phyloP scores from a whole-genome alignment of 2,888 invertebrate genomes.

The Acanthococcus lagerstroemiae region DNA sequence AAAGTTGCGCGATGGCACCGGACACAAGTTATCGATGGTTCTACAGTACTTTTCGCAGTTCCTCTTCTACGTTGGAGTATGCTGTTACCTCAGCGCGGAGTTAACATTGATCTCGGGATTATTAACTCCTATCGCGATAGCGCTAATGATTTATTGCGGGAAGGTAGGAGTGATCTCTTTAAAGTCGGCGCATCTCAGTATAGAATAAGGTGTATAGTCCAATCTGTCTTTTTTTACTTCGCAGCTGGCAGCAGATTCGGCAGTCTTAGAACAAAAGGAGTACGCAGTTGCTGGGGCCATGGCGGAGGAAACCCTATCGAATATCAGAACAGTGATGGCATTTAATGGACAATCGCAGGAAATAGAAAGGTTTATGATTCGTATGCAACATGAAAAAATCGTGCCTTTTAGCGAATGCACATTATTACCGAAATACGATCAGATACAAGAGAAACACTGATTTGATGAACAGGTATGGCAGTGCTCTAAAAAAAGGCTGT shows the following conservation, averaged over 20 bases:
- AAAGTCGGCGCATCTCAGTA: no score
- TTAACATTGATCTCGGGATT: slow-evolving; percentile 61
- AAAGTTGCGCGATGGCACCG: slow-evolving; percentile 71
- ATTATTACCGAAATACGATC: no score
- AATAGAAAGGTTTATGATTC: slow-evolving; percentile 40
- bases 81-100: slow-evolving; percentile 73
- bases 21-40: slow-evolving; percentile 68
- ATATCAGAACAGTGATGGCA: slow-evolving; percentile 43
- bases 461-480: slow-evolving; percentile 38
- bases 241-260: slow-evolving; percentile 43
- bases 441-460: not conserved
- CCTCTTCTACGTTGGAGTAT: slow-evolving; percentile 58
- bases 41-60: slow-evolving; percentile 62
- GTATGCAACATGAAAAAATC: no score
- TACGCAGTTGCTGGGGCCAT: slow-evolving; percentile 46
- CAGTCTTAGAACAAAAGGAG: slow-evolving; percentile 42
- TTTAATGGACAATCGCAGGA: slow-evolving; percentile 43
- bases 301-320: slow-evolving; percentile 43
- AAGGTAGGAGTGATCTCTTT: no score
- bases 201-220: no score
- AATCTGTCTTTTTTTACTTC: no score
- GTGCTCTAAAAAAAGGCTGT: slow-evolving; percentile 39
- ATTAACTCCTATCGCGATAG: slow-evolving; percentile 64
- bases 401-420: no score
- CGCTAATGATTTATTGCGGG: slow-evolving; percentile 63